Evolutionary conservation across 2,797 vertebrate species (phyloP), one percentile per base, ranked within the genome.

Genomic region (Sebastes hubbsi): DNA sequence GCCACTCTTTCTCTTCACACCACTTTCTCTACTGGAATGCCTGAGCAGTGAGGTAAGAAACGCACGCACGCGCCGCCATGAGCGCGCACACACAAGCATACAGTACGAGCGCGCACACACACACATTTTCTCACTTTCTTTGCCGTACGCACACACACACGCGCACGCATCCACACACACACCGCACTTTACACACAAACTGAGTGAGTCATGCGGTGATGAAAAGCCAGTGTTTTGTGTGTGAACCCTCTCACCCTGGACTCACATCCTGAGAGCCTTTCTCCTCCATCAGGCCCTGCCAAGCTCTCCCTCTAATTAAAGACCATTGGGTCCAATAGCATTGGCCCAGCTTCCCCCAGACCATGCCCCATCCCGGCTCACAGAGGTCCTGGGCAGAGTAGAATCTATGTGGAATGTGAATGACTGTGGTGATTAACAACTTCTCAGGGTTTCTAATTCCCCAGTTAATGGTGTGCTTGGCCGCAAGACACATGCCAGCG

Each of bases 301-400:
- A 95, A 95, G 91, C 93, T 94, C 91, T 94, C 94, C 91, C 93
- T 96, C 95, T 95, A 96, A 95, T 96, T 95, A 95, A 95, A 95
- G 93, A 91, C 91, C 86, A 93, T 81, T 87, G 92, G 92, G 92
- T 94, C 93, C 92, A 91, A 91, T 90, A 93, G 92, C 90, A 87
- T 82, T 86, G 88, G 89, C 89, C 91, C 89, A 88, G 82, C 88
- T 77, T 87, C 81, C 83, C 86, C 89, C 84, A 83, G 82, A 88
- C 89, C 90, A 81, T 90, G 79, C 88, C 94, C 91, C 84, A 84
- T 91, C 87, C 83, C 85, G 78, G 82, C 86, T 86, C 89, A 88
- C 83, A 87, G 87, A 91, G 79, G 83, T 91, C 89, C 87, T 52
- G 81, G 84, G 89, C 89, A 64, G 81, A 87, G 86, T 62, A 83